A percentile compares a stretch with the other conserved stretches of the same genome.
phyloP scores from a whole-genome alignment of 2,113 vertebrate species.

The Gambusia holbrooki region DNA sequence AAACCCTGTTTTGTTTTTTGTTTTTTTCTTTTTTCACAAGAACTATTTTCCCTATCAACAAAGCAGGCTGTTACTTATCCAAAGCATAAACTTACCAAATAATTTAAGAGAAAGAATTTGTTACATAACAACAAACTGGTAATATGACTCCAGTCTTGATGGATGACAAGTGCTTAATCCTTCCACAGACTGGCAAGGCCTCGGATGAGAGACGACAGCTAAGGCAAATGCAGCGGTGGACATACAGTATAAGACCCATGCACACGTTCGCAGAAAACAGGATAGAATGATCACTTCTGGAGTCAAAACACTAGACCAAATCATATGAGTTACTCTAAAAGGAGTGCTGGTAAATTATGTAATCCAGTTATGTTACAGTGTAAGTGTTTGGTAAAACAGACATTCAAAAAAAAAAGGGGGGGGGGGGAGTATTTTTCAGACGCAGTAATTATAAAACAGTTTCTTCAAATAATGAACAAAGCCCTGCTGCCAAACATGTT shows the following conservation, averaged over 20 bases:
- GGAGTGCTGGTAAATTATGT: constrained; percentile 18
- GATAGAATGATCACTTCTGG: constrained; percentile 3
- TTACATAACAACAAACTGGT: constrained; percentile 9
- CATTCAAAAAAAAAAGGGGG: constrained; percentile 26
- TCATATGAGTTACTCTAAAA: constrained; percentile 9
- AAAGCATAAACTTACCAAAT: not conserved
- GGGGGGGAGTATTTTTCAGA: constrained; percentile 16
- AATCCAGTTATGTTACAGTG: constrained; percentile 26
- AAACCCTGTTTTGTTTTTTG: not conserved
- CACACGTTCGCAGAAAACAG: constrained; percentile 12
- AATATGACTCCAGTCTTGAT: constrained; percentile 16
- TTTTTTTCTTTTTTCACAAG: not conserved
- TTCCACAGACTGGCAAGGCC: constrained; percentile 61
- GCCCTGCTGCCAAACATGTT: constrained; percentile 2
- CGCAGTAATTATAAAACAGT: constrained; percentile 1
- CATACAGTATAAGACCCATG: constrained; percentile 38
- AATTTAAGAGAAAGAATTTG: not conserved
- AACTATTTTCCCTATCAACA: not conserved
- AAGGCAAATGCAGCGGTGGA: constrained; percentile 63
- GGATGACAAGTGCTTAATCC: constrained; percentile 27
- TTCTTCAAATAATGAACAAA: constrained; percentile 37
- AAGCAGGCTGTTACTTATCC: not conserved
- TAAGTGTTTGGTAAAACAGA: constrained; percentile 34
- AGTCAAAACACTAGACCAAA: constrained; percentile 22
- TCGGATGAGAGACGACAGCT: constrained; percentile 56